These are phyloP conservation scores for Steinernema hermaphroditum DNA, from an alignment of 2,888 invertebrate species.

Conservation along the genomic window DNA sequence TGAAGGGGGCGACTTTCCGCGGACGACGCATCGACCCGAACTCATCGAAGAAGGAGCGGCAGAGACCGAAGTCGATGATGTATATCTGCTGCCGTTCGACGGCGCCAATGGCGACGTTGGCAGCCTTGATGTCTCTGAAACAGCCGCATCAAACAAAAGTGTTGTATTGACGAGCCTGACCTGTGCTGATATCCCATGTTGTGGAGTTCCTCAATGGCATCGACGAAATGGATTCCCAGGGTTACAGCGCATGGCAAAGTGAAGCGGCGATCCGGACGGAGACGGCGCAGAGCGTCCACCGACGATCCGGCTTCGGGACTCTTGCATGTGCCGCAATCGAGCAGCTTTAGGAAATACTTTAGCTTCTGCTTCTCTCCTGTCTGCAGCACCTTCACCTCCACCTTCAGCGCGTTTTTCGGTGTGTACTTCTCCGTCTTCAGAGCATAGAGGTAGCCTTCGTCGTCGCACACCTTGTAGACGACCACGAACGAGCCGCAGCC, in stretches of 20 bases:
- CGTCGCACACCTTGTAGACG: slow-evolving; percentile 13
- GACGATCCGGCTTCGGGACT: not conserved
- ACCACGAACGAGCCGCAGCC: slow-evolving; percentile 8
- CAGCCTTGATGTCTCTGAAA: slow-evolving; percentile 52
- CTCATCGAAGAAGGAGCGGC: slow-evolving; percentile 37
- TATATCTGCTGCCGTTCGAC: slow-evolving; percentile 42
- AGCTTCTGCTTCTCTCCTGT: not conserved
- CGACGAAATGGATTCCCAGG: slow-evolving; percentile 50
- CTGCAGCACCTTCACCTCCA: slow-evolving; percentile 22
- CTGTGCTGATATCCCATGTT: slow-evolving; percentile 33
- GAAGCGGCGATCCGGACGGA: slow-evolving; percentile 37
- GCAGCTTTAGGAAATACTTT: not conserved
- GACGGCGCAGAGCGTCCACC: slow-evolving; percentile 20
- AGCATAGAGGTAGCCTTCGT: not conserved
- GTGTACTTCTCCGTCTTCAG: slow-evolving; percentile 28
- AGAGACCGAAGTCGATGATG: slow-evolving; percentile 58
- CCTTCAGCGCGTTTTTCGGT: slow-evolving; percentile 10
- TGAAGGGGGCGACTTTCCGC: slow-evolving; percentile 44
- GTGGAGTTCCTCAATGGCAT: slow-evolving; percentile 53
- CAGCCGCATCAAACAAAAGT: slow-evolving; percentile 33
- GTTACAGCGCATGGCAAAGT: slow-evolving; percentile 43
- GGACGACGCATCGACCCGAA: slow-evolving; percentile 37
- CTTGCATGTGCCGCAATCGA: not conserved
- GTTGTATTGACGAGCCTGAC: not conserved
- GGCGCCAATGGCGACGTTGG: slow-evolving; percentile 48